Base-by-base conservation (phyloP, 1,140 invertebrate species). In the Phthorimaea operculella region DNA sequence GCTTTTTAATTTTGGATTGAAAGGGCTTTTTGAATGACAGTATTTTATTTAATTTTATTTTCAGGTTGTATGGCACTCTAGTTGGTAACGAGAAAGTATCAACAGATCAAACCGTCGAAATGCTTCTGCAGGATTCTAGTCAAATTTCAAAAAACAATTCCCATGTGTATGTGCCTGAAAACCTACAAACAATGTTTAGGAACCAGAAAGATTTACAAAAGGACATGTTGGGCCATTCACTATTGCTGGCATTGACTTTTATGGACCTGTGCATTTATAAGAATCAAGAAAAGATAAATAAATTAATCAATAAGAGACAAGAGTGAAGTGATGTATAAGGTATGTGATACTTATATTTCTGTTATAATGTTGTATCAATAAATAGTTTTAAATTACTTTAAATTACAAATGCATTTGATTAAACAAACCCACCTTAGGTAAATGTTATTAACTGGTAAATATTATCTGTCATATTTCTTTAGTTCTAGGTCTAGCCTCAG, bases 201-300 rank as follows among this genome's bases (percentile, higher is more conserved):
- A 57, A 59, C 0, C 67, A 76, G 47, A 78, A 70, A 5, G 83
- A 85, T 1, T 52, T 86, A 6, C 55, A 79, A 33, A 78, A 73
- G 42, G 84, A 87, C 57, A 79, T 84, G 74, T 50, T 87, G 36
- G 81, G 79, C 0, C 80, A 85, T 34, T 77, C 76, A 52, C 58
- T 87, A 16, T 54, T 87, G 0, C 48, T 87, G 47, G 71, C 68
- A 0, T 33, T 87, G 2, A 86, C 85, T 16, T 87, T 87, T 56
- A 85, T 83, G 78, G 84, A 87, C 52, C 39, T 87, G 0, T 87
- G 83, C 60, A 66, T 87, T 52, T 79, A 82, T 71, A 72, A 72
- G 44, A 83, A 85, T 50, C 58, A 69, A 17, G 67, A 76, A 3
- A 72, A 73, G 53, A 74, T 83, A 17, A 61, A 67, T 12, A 74